A percentile compares a stretch with the other conserved stretches of the same genome.
These are phyloP conservation scores for Oedothorax gibbosus DNA, from an alignment of 1,140 invertebrate genomes.

Conservation along the genomic window DNA sequence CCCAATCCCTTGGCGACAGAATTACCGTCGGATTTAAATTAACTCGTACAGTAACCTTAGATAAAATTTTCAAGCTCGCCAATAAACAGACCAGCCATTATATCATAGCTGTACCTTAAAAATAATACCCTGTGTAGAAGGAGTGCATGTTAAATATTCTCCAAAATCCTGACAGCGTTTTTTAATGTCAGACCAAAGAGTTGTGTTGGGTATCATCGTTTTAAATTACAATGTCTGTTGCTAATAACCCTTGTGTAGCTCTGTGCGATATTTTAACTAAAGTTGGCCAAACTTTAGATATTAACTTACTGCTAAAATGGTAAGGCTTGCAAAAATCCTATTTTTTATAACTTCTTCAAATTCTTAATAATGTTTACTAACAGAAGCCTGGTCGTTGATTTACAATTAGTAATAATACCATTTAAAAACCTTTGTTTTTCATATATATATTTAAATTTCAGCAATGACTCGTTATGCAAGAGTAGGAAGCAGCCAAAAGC, in stretches of 20 bases:
- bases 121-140: too few relatives aligned
- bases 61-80: too few relatives aligned
- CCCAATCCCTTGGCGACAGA: too few relatives aligned
- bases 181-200: too few relatives aligned
- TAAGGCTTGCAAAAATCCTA: not conserved
- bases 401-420: not conserved
- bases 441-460: not conserved
- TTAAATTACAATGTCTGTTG: not conserved
- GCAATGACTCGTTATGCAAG: conserved; percentile 56
- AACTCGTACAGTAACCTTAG: too few relatives aligned
- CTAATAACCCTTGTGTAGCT: not conserved
- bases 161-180: too few relatives aligned
- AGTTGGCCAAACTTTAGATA: too few relatives aligned
- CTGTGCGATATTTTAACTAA: not conserved
- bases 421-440: not conserved
- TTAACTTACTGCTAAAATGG: not conserved
- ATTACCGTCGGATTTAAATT: too few relatives aligned
- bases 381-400: not conserved
- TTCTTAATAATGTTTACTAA: not conserved
- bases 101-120: too few relatives aligned
- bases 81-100: too few relatives aligned
- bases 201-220: too few relatives aligned
- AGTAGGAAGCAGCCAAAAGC: conserved; percentile 35
- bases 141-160: too few relatives aligned
- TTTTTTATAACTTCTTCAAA: not conserved